Base-by-base conservation (phyloP, 1,140 invertebrate genomes). In the Diachasmimorpha longicaudata region DNA sequence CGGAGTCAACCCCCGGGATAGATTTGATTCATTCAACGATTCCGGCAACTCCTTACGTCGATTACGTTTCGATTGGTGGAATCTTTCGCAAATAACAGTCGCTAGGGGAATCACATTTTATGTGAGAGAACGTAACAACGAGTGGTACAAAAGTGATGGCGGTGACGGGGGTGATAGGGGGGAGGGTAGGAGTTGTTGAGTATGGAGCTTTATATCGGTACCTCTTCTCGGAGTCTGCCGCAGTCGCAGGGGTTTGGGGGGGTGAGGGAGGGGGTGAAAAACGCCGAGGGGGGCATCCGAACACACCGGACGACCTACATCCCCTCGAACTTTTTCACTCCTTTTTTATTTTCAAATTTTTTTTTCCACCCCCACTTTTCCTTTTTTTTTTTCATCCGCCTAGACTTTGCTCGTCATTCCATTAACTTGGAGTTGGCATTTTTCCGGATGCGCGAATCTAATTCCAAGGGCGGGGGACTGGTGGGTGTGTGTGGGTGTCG, bases 11-110 rank as follows among this genome's bases (percentile, higher is more conserved):
- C 39, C 11, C 48, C 14, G 46, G 55, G 70, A 36, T 76, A 25
- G 69, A 76, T 25, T 76, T 76, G 68, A 76, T 76, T 76, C 44
- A 36, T 63, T 25, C 46, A 31, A 76, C 69, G 63, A 70, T 75
- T 71, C 39, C 16, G n/a, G 48, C 1, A 71, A 76, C 16, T 58
- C 55, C 46, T 76, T 71, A 76, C 23, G 48, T 67, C 58, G 73
- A 74, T 74, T 74, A 74, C 73, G 44, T 48, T 63, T 48, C 63
- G 73, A 77, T 77, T 42, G 75, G 70, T 52, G 42, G 39, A 63
- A 63, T 48, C 46, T 46, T 21, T 72, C 25, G 67, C 74, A 70
- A 75, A 77, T 69, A 72, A 72, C 71, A 66, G 63, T 44, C 48
- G 23, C 72, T 52, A n/a, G 46, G 48, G 71, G 68, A 77, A 73